Percentiles rank a stretch among this genome's conserved stretches.
phyloP scores from a whole-genome alignment of 1,140 invertebrate genomes.

The Diorhabda sublineata region DNA sequence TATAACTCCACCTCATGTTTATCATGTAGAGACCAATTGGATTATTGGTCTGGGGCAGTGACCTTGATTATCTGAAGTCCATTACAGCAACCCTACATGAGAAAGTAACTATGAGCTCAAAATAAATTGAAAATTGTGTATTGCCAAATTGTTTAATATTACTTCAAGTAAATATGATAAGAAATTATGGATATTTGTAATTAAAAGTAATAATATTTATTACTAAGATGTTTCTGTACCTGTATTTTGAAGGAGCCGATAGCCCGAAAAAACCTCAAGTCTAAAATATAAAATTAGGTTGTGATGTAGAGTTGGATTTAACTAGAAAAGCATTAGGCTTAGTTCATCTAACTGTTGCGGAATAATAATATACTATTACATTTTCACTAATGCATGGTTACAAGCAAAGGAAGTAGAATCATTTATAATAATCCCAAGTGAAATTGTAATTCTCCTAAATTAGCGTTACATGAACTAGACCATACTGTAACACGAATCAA shows the following conservation, averaged over 20 bases:
- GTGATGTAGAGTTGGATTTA: slow-evolving; percentile 37
- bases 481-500: too few relatives aligned
- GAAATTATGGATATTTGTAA: slow-evolving; percentile 4
- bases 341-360: too few relatives aligned
- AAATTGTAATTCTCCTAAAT: too few relatives aligned
- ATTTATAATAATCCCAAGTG: too few relatives aligned
- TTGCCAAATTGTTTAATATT: too few relatives aligned
- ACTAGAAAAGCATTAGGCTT: too few relatives aligned
- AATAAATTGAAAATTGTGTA: slow-evolving; percentile 10
- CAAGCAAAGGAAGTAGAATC: too few relatives aligned
- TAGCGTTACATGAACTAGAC: too few relatives aligned
- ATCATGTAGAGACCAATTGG: slow-evolving; percentile 37
- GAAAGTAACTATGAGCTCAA: slow-evolving; percentile 45
- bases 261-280: slow-evolving; percentile 48
- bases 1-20: slow-evolving; percentile 36
- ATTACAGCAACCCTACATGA: slow-evolving; percentile 45
- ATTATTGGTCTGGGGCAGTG: slow-evolving; percentile 36
- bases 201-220: slow-evolving; percentile 33
- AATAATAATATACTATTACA: too few relatives aligned
- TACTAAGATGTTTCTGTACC: slow-evolving; percentile 43
- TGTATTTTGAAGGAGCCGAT: slow-evolving; percentile 45
- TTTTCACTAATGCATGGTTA: too few relatives aligned
- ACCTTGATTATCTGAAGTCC: slow-evolving; percentile 37
- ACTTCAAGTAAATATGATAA: neutral
- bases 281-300: slow-evolving; percentile 49